phyloP scores from a whole-genome alignment of 2,888 invertebrate genomes.

The Archips xylosteana region DNA sequence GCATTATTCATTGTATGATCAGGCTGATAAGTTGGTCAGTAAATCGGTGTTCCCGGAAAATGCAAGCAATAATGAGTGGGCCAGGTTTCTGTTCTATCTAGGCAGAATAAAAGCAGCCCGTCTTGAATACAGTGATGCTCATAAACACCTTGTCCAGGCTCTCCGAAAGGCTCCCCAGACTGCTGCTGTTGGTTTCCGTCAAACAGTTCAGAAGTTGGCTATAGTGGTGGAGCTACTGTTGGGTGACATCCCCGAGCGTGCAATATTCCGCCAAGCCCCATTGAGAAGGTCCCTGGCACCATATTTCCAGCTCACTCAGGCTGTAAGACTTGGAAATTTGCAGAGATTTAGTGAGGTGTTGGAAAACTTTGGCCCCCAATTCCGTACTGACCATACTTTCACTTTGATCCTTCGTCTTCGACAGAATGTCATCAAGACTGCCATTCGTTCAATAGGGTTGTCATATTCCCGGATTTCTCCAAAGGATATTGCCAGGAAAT shows the following conservation, averaged over 20 bases:
- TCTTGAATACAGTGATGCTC: conserved; percentile 98
- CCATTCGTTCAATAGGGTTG: conserved; percentile 97
- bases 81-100: conserved; percentile 97
- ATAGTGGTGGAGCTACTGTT: conserved; percentile 97
- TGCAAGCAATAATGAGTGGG: conserved; percentile 99
- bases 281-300: conserved; percentile 95
- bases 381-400: conserved; percentile 97
- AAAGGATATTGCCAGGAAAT: conserved; percentile 96
- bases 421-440: conserved; percentile 99
- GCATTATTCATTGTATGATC: conserved; percentile 97
- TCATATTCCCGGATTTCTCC: conserved; percentile 99
- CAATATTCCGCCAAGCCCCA: conserved; percentile 96
- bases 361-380: conserved; percentile 95
- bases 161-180: conserved; percentile 99
- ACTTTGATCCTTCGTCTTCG: conserved; percentile 97
- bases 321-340: conserved; percentile 97
- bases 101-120: conserved; percentile 99
- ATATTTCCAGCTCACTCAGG: conserved; percentile 99
- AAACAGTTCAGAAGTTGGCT: conserved; percentile 97
- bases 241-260: conserved; percentile 99
- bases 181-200: conserved; percentile 99
- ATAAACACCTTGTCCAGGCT: conserved; percentile 97
- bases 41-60: conserved; percentile 98
- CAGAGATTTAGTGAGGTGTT: conserved; percentile 97
- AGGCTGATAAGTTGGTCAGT: conserved; percentile 98